Evolutionary conservation across 2,888 invertebrate genomes (phyloP), one percentile per base, ranked within the genome.

Genomic region (Thymelicus acteon): DNA sequence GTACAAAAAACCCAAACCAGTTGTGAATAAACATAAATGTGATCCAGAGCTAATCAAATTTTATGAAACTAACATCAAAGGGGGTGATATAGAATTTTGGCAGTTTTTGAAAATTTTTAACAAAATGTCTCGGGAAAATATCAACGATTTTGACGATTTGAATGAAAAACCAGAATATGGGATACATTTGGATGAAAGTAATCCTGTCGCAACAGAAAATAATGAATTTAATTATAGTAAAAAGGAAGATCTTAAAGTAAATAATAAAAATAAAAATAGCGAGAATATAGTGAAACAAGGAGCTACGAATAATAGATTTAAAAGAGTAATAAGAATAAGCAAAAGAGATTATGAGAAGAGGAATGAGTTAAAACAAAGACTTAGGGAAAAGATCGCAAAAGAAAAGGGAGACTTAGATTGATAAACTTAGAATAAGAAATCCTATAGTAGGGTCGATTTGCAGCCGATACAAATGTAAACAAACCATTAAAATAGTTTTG

Each of bases 71-170:
- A 89, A 92, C 19, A 85, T 92, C 0, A 84, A 86, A 74, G 92
- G 92, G 0, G 84, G 85, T 0, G 88, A 92, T 61, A 83, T 92
- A 1, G 91, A 91, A 31, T 93, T 93, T 60, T 90, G 91, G 88
- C 92, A 93, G 40, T 93, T 93, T 73, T 64, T 92, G 13, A 92
- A 92, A 68, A 91, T 92, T 1, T 92, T 83, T 65, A 92, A 92
- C 72, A 88, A 85, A 75, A 89, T 93, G 84, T 77, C 82, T 0
- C 73, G 82, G 2, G 91, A 92, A 2, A 86, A 89, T 31, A 76
- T 91, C 0, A 83, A 84, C 0, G 86, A 88, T 77, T 90, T 91
- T 44, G 71, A 83, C 5, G 90, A 91, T 78, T 77, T 90, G 47
- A 82, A 87, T 37, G 75, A 75, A 0, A 80, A 83, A n/a, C 76